These are phyloP conservation scores for Puma concolor DNA, from an alignment of 2,113 vertebrate species.

Conservation along the genomic window DNA sequence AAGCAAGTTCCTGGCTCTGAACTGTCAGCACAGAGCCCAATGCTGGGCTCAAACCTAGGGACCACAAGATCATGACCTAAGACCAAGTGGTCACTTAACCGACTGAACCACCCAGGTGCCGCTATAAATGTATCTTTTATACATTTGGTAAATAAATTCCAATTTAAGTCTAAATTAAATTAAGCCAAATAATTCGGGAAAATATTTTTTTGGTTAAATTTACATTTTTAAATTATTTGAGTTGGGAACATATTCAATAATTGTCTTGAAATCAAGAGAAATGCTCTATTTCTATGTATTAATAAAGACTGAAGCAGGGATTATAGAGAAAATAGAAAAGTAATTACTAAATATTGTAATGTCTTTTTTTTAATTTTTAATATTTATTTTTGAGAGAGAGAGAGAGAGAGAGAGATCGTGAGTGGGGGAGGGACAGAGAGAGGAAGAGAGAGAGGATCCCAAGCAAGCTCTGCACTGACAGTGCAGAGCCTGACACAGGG, in stretches of 20 bases:
- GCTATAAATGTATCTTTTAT: neutral
- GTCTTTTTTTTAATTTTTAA: neutral
- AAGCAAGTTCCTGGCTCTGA: no score
- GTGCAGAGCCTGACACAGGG: no score
- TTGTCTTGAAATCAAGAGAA: neutral
- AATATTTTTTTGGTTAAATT: constrained; percentile 28
- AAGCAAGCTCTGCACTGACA: no score
- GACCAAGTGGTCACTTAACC: no score
- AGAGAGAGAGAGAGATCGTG: no score
- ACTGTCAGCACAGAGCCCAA: no score
- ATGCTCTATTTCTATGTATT: neutral
- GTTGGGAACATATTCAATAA: neutral
- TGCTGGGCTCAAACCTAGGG: no score
- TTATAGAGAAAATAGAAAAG: neutral
- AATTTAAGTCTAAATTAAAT: constrained; percentile 12
- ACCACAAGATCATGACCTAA: no score
- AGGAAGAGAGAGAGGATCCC: no score
- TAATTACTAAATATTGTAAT: neutral
- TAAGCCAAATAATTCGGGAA: neutral
- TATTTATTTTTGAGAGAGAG: no score
- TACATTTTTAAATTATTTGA: constrained; percentile 38
- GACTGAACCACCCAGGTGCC: no score
- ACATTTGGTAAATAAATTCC: neutral
- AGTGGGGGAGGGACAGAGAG: no score
- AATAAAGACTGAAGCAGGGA: neutral